Percentiles rank a stretch among this genome's conserved stretches.
Conservation (phyloP, 1,140 invertebrate species). For the Chrysopa pallens region DNA sequence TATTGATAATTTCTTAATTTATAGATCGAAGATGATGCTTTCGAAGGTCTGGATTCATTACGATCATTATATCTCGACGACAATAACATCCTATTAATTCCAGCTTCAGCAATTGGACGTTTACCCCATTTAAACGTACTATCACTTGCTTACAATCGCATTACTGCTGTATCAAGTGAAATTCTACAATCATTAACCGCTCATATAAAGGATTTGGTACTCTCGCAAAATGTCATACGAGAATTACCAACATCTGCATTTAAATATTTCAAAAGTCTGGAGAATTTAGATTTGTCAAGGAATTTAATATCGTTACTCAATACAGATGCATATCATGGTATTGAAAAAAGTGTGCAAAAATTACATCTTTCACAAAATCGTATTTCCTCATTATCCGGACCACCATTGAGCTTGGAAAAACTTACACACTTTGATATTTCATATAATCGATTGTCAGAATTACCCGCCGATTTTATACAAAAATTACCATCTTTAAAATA, state of each 20-base stretch:
- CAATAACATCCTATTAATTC: slow-evolving; percentile 72
- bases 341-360: slow-evolving; percentile 51
- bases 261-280: slow-evolving; percentile 53
- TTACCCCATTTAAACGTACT: slow-evolving; percentile 54
- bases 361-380: slow-evolving; percentile 61
- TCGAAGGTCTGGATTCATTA: slow-evolving; percentile 59
- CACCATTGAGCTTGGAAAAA: slow-evolving; percentile 40
- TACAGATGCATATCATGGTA: slow-evolving; percentile 51
- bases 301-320: slow-evolving; percentile 56
- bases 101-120: slow-evolving; percentile 54
- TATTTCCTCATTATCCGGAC: slow-evolving; percentile 42
- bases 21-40: slow-evolving; percentile 69
- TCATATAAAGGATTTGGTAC: slow-evolving; percentile 38
- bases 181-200: slow-evolving; percentile 45
- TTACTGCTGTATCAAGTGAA: slow-evolving; percentile 67
- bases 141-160: slow-evolving; percentile 69
- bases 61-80: slow-evolving; percentile 67
- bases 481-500: slow-evolving; percentile 46
- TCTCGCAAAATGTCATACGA: slow-evolving; percentile 71
- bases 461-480: slow-evolving; percentile 46
- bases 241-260: slow-evolving; percentile 67
- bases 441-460: slow-evolving; percentile 54
- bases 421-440: slow-evolving; percentile 56
- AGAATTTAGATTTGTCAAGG: slow-evolving; percentile 54
- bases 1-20: slow-evolving; percentile 13